phyloP scores from a whole-genome alignment of 2,888 invertebrate genomes.

The Cyaniris semiargus region DNA sequence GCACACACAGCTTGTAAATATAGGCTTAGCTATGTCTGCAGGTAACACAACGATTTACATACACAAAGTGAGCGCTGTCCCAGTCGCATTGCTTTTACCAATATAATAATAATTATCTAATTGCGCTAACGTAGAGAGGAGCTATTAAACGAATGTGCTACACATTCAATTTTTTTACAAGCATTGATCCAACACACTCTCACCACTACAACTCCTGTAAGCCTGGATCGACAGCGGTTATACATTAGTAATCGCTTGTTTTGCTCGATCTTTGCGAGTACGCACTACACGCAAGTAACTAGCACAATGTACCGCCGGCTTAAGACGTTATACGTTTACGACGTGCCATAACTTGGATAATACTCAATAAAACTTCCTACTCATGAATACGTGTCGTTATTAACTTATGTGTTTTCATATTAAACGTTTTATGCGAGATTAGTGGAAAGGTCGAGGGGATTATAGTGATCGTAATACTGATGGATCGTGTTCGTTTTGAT shows the following conservation, averaged over 20 bases:
- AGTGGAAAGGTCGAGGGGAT: conserved; percentile 6
- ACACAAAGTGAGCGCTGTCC: not conserved
- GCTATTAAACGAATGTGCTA: too few species aligned
- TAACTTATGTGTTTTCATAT: conserved; percentile 26
- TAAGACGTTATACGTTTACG: conserved; percentile 45
- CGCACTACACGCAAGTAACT: not conserved
- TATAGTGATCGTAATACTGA: not conserved
- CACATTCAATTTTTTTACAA: too few species aligned
- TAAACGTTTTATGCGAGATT: not conserved
- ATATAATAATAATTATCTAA: too few species aligned
- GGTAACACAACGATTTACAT: not conserved
- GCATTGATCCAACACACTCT: too few species aligned
- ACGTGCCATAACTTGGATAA: conserved; percentile 42
- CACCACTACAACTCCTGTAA: too few species aligned
- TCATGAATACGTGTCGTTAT: conserved; percentile 42
- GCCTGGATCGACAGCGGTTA: too few species aligned
- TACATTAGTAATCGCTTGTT: too few species aligned
- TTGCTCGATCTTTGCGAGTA: too few species aligned
- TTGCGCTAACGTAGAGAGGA: too few species aligned
- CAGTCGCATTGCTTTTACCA: not conserved
- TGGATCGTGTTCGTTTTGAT: not conserved
- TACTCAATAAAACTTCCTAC: conserved; percentile 44
- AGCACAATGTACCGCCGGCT: not conserved
- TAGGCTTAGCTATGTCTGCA: not conserved
- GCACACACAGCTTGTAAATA: not conserved